phyloP scores from a whole-genome alignment of 2,113 vertebrate genomes.

The Pedionomus torquatus region DNA sequence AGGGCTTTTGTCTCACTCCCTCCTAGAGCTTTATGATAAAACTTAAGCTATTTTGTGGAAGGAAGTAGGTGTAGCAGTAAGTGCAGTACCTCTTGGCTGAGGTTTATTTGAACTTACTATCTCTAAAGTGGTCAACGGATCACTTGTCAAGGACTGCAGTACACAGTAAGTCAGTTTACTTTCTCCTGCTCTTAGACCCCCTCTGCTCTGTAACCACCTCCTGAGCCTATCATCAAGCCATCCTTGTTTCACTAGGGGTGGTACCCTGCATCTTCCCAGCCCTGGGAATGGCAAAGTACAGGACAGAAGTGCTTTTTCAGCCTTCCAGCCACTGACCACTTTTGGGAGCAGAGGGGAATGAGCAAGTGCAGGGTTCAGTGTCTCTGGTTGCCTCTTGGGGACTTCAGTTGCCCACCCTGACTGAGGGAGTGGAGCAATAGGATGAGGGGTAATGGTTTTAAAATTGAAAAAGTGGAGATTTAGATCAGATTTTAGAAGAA shows the following conservation, averaged over 20 bases:
- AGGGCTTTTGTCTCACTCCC: not conserved
- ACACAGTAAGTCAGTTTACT: not conserved
- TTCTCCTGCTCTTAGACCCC: not conserved
- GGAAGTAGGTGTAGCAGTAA: not conserved
- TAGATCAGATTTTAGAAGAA: no score
- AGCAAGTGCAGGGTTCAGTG: not conserved
- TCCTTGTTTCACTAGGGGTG: not conserved
- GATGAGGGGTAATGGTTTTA: no score
- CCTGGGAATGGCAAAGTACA: not conserved
- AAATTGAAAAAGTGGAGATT: no score
- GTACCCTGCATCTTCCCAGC: not conserved
- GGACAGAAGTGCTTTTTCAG: not conserved
- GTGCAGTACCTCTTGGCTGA: not conserved
- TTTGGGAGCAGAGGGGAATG: not conserved
- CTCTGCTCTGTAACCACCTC: not conserved
- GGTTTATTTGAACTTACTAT: not conserved
- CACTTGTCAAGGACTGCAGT: not conserved
- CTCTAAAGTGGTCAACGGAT: not conserved
- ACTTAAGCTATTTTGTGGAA: not conserved
- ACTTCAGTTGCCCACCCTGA: not conserved
- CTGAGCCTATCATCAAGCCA: rapidly evolving
- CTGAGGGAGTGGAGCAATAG: not conserved
- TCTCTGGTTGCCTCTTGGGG: not conserved
- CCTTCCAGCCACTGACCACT: not conserved
- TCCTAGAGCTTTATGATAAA: not conserved